Percentiles rank a stretch among this genome's conserved stretches.
Conservation (phyloP, 2,797 vertebrate genomes). For the Danio albolineatus region DNA sequence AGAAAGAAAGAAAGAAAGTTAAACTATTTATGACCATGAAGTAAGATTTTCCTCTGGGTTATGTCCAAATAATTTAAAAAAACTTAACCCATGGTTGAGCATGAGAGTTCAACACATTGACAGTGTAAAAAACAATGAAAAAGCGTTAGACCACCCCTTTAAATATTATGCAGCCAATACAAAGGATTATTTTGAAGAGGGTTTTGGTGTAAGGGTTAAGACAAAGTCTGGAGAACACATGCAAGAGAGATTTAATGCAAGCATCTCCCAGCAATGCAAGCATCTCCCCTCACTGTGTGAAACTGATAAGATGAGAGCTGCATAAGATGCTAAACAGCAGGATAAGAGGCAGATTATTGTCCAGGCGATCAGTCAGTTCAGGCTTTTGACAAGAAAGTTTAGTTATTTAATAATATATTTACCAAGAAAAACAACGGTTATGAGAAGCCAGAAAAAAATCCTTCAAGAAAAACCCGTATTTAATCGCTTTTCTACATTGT, state of each 20-base stretch:
- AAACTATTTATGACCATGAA: too few relatives aligned
- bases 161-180: too few relatives aligned
- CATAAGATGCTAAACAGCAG: background rate
- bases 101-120: too few relatives aligned
- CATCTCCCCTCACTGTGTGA: constrained; percentile 17
- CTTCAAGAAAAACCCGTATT: background rate
- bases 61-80: too few relatives aligned
- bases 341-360: constrained; percentile 22
- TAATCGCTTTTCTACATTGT: background rate
- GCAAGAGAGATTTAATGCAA: background rate
- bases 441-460: background rate
- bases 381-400: background rate
- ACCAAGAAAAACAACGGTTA: background rate
- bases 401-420: background rate
- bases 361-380: constrained; percentile 23
- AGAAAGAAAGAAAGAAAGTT: too few relatives aligned
- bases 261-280: background rate
- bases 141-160: too few relatives aligned
- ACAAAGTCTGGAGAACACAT: background rate
- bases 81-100: too few relatives aligned
- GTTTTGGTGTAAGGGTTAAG: background rate
- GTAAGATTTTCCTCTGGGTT: too few relatives aligned
- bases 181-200: background rate
- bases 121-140: too few relatives aligned
- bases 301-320: constrained; percentile 16